Evolutionary conservation across 2,113 vertebrate genomes (phyloP), one percentile per base, ranked within the genome.

Genomic region (Elachura formosa): DNA sequence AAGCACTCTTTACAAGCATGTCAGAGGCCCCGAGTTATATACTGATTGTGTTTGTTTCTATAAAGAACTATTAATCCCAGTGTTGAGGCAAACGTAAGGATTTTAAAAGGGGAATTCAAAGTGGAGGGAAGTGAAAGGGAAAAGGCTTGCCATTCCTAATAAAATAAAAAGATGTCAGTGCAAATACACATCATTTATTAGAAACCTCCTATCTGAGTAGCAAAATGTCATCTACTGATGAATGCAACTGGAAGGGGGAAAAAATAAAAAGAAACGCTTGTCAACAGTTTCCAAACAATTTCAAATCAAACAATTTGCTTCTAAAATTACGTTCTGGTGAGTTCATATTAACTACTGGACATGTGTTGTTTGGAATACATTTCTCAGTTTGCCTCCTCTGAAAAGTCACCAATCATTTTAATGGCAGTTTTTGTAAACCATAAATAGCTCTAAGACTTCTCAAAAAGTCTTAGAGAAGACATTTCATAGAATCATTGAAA

Each of bases 81-180:
- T 48, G 28, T 49, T 56, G 33, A 81, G 69, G n/a, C 6, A 90
- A 92, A 88, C 2, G 0, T 38, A 92, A 94, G 22, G 23, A 63
- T 84, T 92, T 90, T 81, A 55, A 40, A 52, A 81, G 28, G 68
- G 28, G 31, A 84, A 64, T 82, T 87, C 87, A 29, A 75, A 86
- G 33, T 11, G 33, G 6, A 4, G 33, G 20, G 22, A 86, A 91
- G n/a, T 56, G 64, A 88, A 94, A 64, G 43, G 19, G 49, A 90
- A 90, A 84, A 91, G 62, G 18, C 58, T 74, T 92, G 76, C 54
- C 61, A 69, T 33, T 69, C 14, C 46, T 64, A 87, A 92, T 79
- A 89, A 92, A 74, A 92, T 64, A 82, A 87, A 93, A 38, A 86
- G 4, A 76, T 87, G 93, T 91, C 91, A 94, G 58, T 5, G 10